phyloP scores from a whole-genome alignment of 2,113 vertebrate species.

The Numenius arquata region DNA sequence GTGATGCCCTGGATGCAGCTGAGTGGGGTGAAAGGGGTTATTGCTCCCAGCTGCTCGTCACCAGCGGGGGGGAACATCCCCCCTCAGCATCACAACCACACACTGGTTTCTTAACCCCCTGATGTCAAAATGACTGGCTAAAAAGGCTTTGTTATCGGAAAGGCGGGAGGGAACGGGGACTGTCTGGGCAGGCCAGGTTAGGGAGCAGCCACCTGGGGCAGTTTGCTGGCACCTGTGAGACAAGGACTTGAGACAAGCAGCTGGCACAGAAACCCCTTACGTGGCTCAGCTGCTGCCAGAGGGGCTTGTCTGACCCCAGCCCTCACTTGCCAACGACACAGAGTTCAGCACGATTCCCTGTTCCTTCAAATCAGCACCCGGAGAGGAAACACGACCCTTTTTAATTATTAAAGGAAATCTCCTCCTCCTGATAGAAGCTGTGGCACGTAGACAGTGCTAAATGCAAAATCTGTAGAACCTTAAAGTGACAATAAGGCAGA shows the following conservation, averaged over 20 bases:
- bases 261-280: not conserved
- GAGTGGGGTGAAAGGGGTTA: conserved; percentile 24
- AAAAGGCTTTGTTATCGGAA: not conserved
- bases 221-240: not conserved
- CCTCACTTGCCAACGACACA: not conserved
- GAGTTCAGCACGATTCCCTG: not conserved
- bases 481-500: not conserved
- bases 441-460: not conserved
- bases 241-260: not conserved
- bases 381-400: not conserved
- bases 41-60: not conserved
- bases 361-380: not conserved
- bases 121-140: not conserved
- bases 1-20: not conserved
- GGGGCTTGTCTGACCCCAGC: not conserved
- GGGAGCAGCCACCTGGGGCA: not conserved
- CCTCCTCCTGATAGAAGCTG: not conserved
- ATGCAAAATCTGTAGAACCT: not conserved
- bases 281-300: not conserved
- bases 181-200: not conserved
- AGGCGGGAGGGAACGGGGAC: not conserved
- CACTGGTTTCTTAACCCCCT: not conserved
- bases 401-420: conserved; percentile 50
- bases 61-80: not conserved
- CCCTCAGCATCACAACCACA: not conserved